These are phyloP conservation scores for Rhinoraja longicauda DNA, from an alignment of 2,797 vertebrate species.

Conservation along the genomic window DNA sequence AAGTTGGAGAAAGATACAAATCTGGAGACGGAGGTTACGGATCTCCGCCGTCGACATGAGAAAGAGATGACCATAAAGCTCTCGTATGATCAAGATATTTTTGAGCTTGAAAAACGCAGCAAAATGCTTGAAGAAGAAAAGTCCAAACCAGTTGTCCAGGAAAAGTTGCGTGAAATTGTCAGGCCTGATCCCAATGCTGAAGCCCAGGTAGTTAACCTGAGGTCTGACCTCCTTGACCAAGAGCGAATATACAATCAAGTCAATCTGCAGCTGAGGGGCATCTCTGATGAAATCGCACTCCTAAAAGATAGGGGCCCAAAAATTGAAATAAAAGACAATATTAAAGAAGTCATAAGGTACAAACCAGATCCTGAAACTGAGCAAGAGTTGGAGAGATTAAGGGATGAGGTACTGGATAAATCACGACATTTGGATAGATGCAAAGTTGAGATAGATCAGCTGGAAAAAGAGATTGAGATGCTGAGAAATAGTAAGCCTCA, in stretches of 20 bases:
- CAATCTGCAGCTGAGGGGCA: constrained; percentile 72
- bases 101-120: constrained; percentile 80
- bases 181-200: constrained; percentile 92
- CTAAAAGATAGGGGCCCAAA: constrained; percentile 78
- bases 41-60: constrained; percentile 74
- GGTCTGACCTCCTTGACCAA: constrained; percentile 84
- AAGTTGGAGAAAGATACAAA: constrained; percentile 86
- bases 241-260: constrained; percentile 73
- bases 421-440: constrained; percentile 77
- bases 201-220: constrained; percentile 84
- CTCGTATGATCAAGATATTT: constrained; percentile 69
- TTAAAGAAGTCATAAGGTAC: constrained; percentile 94
- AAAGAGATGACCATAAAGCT: constrained; percentile 77
- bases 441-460: constrained; percentile 83
- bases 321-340: constrained; percentile 83
- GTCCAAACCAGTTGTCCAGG: constrained; percentile 80
- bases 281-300: constrained; percentile 70
- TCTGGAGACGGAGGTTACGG: constrained; percentile 78
- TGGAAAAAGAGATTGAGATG: constrained; percentile 82
- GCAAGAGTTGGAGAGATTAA: constrained; percentile 79
- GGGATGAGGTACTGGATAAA: constrained; percentile 87
- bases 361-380: constrained; percentile 86
- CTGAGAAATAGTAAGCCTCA: constrained; percentile 86
- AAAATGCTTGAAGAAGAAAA: constrained; percentile 80
- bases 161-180: constrained; percentile 89